Percentiles rank a stretch among this genome's conserved stretches.
phyloP scores from a whole-genome alignment of 2,113 vertebrate genomes.

The Thamnophis sirtalis region DNA sequence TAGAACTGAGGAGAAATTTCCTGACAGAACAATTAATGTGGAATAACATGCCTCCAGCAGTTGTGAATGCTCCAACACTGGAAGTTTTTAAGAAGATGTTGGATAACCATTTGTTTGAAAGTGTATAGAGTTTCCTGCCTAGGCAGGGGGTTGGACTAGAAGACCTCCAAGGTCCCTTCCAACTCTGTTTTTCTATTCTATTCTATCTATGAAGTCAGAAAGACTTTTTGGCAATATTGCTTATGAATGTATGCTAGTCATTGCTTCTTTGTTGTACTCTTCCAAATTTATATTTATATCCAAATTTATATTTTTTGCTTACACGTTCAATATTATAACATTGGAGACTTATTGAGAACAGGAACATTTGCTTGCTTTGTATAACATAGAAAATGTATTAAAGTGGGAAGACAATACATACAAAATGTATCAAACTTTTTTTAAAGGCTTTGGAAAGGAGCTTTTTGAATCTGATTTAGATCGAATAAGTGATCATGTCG shows the following conservation, averaged over 20 bases:
- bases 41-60: too few relatives aligned
- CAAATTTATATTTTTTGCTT: not conserved
- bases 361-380: not conserved
- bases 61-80: too few relatives aligned
- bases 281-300: not conserved
- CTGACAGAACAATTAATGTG: too few relatives aligned
- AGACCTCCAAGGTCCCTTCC: too few relatives aligned
- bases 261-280: not conserved
- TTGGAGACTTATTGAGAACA: not conserved
- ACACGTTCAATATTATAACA: not conserved
- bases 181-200: too few relatives aligned
- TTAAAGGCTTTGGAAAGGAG: conserved; percentile 92
- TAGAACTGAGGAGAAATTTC: too few relatives aligned
- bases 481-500: conserved; percentile 90
- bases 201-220: not conserved
- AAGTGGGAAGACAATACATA: not conserved
- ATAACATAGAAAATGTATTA: not conserved
- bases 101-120: too few relatives aligned
- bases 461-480: conserved; percentile 96
- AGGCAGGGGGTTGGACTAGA: too few relatives aligned
- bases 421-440: conserved; percentile 20
- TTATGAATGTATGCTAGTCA: not conserved
- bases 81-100: too few relatives aligned
- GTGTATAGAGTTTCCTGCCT: too few relatives aligned
- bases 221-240: not conserved